phyloP scores from a whole-genome alignment of 2,888 invertebrate genomes.

The Hipparchia semele region DNA sequence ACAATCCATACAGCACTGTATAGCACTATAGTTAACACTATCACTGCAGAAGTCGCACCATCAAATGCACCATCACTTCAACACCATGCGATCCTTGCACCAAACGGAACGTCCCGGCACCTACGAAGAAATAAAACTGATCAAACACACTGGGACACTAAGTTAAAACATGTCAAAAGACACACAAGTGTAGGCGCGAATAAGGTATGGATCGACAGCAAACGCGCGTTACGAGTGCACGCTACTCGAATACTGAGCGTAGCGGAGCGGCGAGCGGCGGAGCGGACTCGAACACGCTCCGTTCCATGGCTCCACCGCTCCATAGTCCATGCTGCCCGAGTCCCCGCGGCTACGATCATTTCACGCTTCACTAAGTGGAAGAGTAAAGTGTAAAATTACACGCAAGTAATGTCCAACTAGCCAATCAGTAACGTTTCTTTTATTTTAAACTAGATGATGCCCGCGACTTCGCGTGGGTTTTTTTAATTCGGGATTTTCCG shows the following conservation, averaged over 20 bases:
- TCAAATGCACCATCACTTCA: conserved; percentile 77
- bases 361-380: conserved; percentile 71
- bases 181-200: conserved; percentile 39
- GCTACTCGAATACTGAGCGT: conserved; percentile 54
- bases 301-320: conserved; percentile 41
- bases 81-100: conserved; percentile 69
- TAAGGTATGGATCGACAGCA: conserved; percentile 45
- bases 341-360: conserved; percentile 60
- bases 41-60: conserved; percentile 73
- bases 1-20: conserved; percentile 80
- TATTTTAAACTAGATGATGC: neutral
- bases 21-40: conserved; percentile 76
- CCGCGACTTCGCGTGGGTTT: too few species aligned
- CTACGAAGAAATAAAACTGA: conserved; percentile 72
- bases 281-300: conserved; percentile 55
- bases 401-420: conserved; percentile 55
- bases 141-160: conserved; percentile 58
- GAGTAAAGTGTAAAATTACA: conserved; percentile 71
- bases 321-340: conserved; percentile 47
- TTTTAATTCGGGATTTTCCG: too few species aligned
- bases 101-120: conserved; percentile 53
- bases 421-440: conserved; percentile 41
- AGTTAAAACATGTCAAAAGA: conserved; percentile 46
- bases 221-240: conserved; percentile 57
- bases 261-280: conserved; percentile 31